Conservation (phyloP, 2,888 invertebrate species). For the Pristionchus entomophagus region DNA sequence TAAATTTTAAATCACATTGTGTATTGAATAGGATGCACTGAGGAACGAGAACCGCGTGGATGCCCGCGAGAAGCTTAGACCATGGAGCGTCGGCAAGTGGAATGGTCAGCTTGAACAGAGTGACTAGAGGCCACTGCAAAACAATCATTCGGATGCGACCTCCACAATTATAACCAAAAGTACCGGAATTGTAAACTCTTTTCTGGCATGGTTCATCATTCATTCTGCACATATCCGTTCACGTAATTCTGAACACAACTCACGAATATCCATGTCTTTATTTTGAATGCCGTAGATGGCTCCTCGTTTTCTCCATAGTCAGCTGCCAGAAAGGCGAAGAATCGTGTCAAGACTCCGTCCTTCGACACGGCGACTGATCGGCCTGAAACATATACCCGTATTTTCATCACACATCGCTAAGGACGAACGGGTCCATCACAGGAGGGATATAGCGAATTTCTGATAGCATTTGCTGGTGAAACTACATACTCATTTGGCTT, state of each 20-base stretch:
- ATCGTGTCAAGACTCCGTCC: neutral
- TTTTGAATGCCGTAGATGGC: neutral
- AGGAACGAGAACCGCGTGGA: slow-evolving; percentile 16
- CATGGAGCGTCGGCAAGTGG: slow-evolving; percentile 5
- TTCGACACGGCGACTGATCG: neutral
- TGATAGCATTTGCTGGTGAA: too few species aligned
- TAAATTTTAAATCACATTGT: neutral
- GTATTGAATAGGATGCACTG: slow-evolving; percentile 26
- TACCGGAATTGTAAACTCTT: neutral
- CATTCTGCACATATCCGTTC: too few species aligned
- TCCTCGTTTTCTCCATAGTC: neutral
- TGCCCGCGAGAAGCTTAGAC: slow-evolving; percentile 39
- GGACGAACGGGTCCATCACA: too few species aligned
- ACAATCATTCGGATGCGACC: too few species aligned
- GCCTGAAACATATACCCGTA: neutral
- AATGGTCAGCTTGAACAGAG: neutral
- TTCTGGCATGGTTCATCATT: neutral
- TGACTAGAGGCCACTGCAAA: neutral
- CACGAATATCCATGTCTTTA: neutral
- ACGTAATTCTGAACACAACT: neutral
- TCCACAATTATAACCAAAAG: too few species aligned
- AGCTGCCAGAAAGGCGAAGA: neutral
- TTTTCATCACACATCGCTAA: too few species aligned
- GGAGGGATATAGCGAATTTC: too few species aligned
- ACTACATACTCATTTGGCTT: too few species aligned